phyloP scores from a whole-genome alignment of 2,888 invertebrate genomes.

The Spisula solida region DNA sequence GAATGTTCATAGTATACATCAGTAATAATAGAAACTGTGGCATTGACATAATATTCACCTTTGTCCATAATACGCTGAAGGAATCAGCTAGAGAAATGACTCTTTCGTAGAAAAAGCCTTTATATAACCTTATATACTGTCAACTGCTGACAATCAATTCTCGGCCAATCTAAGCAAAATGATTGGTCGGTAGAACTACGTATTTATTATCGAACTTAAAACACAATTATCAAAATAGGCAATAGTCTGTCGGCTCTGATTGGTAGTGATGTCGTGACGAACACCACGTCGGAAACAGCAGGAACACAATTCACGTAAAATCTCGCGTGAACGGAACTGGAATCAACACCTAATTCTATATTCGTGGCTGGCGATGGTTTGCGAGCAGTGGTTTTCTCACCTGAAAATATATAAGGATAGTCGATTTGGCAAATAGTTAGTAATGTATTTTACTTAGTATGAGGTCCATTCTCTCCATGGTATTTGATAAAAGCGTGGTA shows the following conservation, averaged over 20 bases:
- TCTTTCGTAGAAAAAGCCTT: not conserved
- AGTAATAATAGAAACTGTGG: constrained; percentile 49
- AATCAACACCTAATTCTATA: not conserved
- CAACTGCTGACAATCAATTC: not conserved
- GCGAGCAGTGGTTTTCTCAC: not conserved
- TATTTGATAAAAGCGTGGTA: too few relatives aligned
- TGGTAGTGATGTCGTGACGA: not conserved
- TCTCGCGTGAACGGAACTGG: not conserved
- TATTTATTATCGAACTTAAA: not conserved
- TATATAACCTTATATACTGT: constrained; percentile 9
- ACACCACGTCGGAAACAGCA: not conserved
- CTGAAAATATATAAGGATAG: not conserved
- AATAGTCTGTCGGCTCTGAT: not conserved
- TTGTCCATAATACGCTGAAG: constrained; percentile 55
- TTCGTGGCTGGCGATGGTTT: not conserved
- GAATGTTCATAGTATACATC: constrained; percentile 61
- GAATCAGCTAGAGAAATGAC: not conserved
- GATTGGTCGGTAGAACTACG: not conserved
- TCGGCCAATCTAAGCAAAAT: constrained; percentile 2
- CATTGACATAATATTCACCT: constrained; percentile 60
- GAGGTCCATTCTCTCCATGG: not conserved
- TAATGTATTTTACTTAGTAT: not conserved
- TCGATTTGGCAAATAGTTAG: not conserved
- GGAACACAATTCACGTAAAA: not conserved
- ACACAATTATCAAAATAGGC: not conserved